phyloP scores from a whole-genome alignment of 2,113 vertebrate species.

The Pedetes capensis region DNA sequence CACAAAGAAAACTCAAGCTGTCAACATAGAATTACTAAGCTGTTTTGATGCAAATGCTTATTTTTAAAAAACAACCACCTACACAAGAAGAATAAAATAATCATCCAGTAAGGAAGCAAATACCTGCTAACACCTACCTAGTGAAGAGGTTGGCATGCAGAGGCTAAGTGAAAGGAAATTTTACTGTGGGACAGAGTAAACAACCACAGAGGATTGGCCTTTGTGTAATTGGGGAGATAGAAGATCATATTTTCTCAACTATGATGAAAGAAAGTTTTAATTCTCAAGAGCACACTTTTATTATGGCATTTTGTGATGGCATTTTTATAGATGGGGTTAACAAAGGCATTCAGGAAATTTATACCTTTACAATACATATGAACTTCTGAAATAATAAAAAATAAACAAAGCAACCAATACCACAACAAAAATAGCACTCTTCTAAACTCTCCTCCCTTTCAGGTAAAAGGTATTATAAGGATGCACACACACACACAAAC shows the following conservation, averaged over 20 bases:
- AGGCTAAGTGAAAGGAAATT: background rate
- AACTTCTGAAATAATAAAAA: background rate
- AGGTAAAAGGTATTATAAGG: too few species aligned
- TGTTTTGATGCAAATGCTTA: slow-evolving; percentile 59
- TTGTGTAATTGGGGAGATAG: background rate
- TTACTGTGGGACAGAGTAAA: background rate
- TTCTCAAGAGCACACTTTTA: background rate
- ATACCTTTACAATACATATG: background rate
- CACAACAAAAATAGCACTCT: background rate
- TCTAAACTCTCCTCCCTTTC: background rate
- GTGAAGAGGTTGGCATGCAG: background rate
- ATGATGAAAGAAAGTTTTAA: background rate
- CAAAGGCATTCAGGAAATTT: background rate
- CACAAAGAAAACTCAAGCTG: background rate
- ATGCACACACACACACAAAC: background rate
- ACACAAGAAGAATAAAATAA: slow-evolving; percentile 31
- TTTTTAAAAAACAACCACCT: slow-evolving; percentile 58
- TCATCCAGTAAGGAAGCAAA: background rate
- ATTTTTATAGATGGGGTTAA: slow-evolving; percentile 8
- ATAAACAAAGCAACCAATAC: too few species aligned
- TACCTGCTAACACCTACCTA: background rate
- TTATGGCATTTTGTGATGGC: background rate
- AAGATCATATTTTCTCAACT: background rate
- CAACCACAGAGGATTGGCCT: background rate
- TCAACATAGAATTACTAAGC: slow-evolving; percentile 48